Evolutionary conservation across 2,888 invertebrate genomes (phyloP).

Genomic region (Siphlonurus alternatus): DNA sequence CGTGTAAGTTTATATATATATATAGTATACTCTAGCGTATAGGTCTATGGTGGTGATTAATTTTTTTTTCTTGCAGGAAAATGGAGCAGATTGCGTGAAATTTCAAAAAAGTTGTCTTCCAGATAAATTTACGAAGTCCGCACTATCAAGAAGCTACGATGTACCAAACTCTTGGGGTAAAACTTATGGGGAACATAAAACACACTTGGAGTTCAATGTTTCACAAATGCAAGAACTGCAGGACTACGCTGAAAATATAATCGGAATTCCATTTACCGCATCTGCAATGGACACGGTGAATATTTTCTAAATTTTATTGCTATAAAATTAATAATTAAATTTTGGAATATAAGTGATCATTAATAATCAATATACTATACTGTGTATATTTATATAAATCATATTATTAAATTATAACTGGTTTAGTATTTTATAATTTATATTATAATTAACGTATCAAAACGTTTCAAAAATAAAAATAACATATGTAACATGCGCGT

Average conservation of each 20-base stretch:
- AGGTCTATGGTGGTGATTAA: no score
- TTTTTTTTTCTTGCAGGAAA: slow-evolving; percentile 9
- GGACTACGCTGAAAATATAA: slow-evolving; percentile 37
- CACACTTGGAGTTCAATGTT: slow-evolving; percentile 49
- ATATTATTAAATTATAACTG: no score
- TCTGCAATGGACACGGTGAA: slow-evolving; percentile 66
- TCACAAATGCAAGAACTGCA: slow-evolving; percentile 47
- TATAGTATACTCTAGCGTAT: no score
- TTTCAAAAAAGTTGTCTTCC: slow-evolving; percentile 61
- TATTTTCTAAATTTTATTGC: slow-evolving; percentile 8
- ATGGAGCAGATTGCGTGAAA: slow-evolving; percentile 59
- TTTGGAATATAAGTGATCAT: no score
- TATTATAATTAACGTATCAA: no score
- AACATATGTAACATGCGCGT: no score
- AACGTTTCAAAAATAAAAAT: no score
- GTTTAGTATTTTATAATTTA: no score
- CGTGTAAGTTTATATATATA: no score
- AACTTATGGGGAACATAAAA: slow-evolving; percentile 67
- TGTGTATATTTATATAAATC: no score
- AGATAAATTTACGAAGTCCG: slow-evolving; percentile 52
- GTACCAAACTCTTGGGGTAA: slow-evolving; percentile 54
- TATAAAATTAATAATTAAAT: no score
- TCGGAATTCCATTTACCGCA: slow-evolving; percentile 53
- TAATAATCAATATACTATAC: no score
- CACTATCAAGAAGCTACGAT: slow-evolving; percentile 42